Conservation (phyloP, 2,113 vertebrate genomes). For the Sporophila hypoxantha region DNA sequence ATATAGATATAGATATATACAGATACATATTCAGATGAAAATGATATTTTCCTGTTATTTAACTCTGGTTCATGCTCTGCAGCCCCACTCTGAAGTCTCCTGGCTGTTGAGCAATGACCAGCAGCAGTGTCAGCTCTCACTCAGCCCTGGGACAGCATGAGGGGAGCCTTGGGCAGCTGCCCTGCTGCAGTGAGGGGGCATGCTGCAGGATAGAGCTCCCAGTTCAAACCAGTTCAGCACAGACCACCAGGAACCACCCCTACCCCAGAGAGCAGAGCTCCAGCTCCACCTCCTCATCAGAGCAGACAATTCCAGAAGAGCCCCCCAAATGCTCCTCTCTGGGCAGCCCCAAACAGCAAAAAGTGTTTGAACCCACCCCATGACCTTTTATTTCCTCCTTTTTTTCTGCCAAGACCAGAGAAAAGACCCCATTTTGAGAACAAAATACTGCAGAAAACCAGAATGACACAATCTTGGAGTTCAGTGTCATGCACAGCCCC, state of each 20-base stretch:
- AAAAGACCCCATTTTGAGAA: not conserved
- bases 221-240: not conserved
- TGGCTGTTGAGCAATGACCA: not conserved
- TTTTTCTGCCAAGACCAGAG: not conserved
- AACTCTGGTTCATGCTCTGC: not conserved
- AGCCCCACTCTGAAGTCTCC: not conserved
- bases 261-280: not conserved
- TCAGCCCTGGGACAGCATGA: not conserved
- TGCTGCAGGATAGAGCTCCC: not conserved
- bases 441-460: not conserved
- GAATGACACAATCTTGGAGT: not conserved
- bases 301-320: not conserved
- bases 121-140: not conserved
- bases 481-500: not conserved
- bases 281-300: not conserved
- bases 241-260: not conserved
- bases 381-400: not conserved
- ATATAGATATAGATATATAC: not conserved
- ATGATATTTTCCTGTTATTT: not conserved
- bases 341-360: not conserved
- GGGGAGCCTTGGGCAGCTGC: not conserved
- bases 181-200: not conserved
- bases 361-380: not conserved
- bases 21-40: not conserved
- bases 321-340: accelerated